phyloP scores from a whole-genome alignment of 2,797 vertebrate species.

The Dermochelys coriacea region DNA sequence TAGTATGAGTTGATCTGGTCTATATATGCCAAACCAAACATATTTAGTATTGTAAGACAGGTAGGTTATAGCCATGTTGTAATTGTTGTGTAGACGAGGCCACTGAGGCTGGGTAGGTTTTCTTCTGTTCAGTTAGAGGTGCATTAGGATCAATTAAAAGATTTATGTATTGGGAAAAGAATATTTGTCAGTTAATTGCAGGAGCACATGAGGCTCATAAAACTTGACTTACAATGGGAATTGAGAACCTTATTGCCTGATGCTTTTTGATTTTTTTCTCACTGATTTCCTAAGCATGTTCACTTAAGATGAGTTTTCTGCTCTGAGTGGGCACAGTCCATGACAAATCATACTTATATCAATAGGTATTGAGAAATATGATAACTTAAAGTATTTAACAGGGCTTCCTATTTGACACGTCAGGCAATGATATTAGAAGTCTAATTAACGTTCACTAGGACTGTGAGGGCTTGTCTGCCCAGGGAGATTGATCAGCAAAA shows the following conservation, averaged over 20 bases:
- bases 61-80: not conserved
- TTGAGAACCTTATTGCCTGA: not conserved
- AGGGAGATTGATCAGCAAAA: not conserved
- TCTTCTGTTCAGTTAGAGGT: not conserved
- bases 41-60: not conserved
- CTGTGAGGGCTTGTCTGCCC: not conserved
- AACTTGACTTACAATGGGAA: not conserved
- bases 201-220: not conserved
- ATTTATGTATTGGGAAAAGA: not conserved
- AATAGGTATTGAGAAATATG: not conserved
- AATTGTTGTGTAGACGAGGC: not conserved
- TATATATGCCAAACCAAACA: not conserved
- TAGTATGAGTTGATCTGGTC: not conserved
- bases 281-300: not conserved
- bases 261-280: not conserved
- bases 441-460: not conserved
- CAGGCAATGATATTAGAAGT: not conserved
- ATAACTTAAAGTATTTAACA: not conserved
- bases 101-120: not conserved
- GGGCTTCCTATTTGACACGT: not conserved
- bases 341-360: not conserved
- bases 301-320: not conserved
- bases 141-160: not conserved
- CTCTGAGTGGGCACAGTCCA: not conserved
- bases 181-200: not conserved